Percentiles rank a stretch among this genome's conserved stretches.
Conservation (phyloP, 2,888 invertebrate genomes). For the Aporophyla lueneburgensis region DNA sequence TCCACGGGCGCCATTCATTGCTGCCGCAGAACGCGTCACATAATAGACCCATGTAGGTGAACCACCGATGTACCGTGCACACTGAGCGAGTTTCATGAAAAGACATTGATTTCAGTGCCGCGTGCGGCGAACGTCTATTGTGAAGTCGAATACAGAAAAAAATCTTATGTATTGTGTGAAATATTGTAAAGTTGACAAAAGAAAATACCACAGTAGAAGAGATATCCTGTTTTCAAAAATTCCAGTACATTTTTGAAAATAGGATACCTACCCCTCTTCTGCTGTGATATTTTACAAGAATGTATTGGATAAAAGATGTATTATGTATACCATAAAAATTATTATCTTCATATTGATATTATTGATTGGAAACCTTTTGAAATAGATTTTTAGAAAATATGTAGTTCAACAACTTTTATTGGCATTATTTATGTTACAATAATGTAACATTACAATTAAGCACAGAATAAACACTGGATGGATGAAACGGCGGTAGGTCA, state of each 20-base stretch:
- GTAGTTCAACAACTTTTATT: neutral
- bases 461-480: no score
- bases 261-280: no score
- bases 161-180: constrained; percentile 41
- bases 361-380: neutral
- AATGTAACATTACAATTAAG: no score
- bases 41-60: constrained; percentile 69
- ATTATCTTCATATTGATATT: neutral
- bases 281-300: neutral
- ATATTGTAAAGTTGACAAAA: constrained; percentile 26
- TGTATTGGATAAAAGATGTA: neutral
- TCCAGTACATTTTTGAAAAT: no score
- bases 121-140: constrained; percentile 67
- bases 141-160: constrained; percentile 45
- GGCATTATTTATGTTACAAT: neutral
- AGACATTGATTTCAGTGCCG: constrained; percentile 69
- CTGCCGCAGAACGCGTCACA: constrained; percentile 67
- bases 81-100: constrained; percentile 63
- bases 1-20: constrained; percentile 75
- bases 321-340: neutral
- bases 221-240: constrained; percentile 3
- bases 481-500: no score
- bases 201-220: constrained; percentile 4
- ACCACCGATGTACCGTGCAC: constrained; percentile 72
- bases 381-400: neutral